Base-by-base conservation (phyloP, 2,888 invertebrate species). In the Nomada flava region DNA sequence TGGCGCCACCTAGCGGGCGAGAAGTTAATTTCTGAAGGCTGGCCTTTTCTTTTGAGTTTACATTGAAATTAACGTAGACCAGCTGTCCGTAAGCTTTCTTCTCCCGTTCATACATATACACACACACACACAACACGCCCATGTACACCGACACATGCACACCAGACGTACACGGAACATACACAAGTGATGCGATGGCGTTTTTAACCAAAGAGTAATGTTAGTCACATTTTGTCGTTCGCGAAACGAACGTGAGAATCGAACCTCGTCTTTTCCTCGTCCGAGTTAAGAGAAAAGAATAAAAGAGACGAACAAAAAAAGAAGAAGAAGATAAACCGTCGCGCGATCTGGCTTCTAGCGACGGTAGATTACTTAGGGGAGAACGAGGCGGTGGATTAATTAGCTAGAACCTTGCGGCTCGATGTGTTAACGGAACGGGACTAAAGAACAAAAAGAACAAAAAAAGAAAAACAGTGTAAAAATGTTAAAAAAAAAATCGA, bases 171-270 rank as follows among this genome's bases (percentile, higher is more conserved):
- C 23, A 73, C 55, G 52, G 36, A 36, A 59, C 50, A 23, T 20
- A 74, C 50, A 73, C 60, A 76, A 44, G 52, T 20, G 23, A 70
- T 79, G 85, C 84, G 86, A 85, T 86, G 88, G 90, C 90, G 90
- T 92, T 92, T 91, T 89, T 91, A 92, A 92, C 92, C 93, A 93
- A 92, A 92, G 92, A 92, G 87, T 92, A 93, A 91, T 90, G 89
- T 91, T 92, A 88, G 82, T 84, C 86, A 82, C 70, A 52, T 44
- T 26, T 64, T 63, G 52, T 63, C 70, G 62, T 76, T 69, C 20
- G 57, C 18, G 55, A 18, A 69, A 44, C 68, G 50, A 59, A 75
- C 23, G 67, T 73, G 79, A 69, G 70, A 76, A 57, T 78, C 79
- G 78, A 76, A 63, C 60, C 63, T 76, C 36, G 76, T 76, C 65